phyloP scores from a whole-genome alignment of 2,797 vertebrate genomes.

The Pseudomugil tenellus region DNA sequence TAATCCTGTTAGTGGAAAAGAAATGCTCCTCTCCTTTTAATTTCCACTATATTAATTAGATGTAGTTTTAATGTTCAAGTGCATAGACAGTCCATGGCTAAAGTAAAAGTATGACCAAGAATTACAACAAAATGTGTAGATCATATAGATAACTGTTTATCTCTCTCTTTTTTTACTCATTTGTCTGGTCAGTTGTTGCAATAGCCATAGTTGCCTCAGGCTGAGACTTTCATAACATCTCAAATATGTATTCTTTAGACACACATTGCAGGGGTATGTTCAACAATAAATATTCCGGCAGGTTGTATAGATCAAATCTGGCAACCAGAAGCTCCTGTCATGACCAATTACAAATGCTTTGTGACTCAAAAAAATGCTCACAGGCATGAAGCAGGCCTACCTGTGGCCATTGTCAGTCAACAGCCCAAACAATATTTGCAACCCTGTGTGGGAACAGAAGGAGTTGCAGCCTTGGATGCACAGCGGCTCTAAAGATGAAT shows the following conservation, averaged over 20 bases:
- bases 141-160: neutral
- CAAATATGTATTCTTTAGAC: conserved; percentile 49
- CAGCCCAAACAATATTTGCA: conserved; percentile 41
- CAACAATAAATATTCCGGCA: conserved; percentile 60
- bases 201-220: conserved; percentile 12
- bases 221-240: conserved; percentile 23
- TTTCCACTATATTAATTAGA: no score
- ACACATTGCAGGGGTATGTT: conserved; percentile 23
- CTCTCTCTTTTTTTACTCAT: conserved; percentile 10
- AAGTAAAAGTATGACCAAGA: neutral
- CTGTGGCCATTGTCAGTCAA: conserved; percentile 68
- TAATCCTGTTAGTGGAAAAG: no score
- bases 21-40: no score
- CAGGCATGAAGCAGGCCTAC: conserved; percentile 58
- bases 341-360: conserved; percentile 72
- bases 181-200: conserved; percentile 14
- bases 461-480: conserved; percentile 23
- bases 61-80: no score
- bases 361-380: conserved; percentile 57
- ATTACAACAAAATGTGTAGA: neutral
- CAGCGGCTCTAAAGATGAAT: conserved; percentile 51
- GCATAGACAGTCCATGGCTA: neutral
- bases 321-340: conserved; percentile 75
- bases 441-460: conserved; percentile 18
- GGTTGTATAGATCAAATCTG: conserved; percentile 67